A percentile compares a stretch with the other conserved stretches of the same genome.
These are phyloP conservation scores for Buteo buteo DNA, from an alignment of 2,113 vertebrate species.

Conservation along the genomic window DNA sequence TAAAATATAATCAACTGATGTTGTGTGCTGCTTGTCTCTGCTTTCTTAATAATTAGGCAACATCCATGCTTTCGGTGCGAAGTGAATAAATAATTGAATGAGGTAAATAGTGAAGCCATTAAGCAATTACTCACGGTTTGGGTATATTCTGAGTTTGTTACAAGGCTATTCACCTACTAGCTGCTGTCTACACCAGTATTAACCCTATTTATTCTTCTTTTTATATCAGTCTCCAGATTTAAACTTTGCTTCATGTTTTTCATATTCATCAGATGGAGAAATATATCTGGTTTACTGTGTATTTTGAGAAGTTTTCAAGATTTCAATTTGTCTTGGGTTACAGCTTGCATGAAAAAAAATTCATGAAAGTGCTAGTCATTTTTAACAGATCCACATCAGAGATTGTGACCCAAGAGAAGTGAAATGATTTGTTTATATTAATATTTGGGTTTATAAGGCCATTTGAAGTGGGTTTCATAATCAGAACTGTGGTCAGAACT, in stretches of 20 bases:
- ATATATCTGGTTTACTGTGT: neutral
- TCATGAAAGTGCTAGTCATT: neutral
- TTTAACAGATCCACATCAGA: neutral
- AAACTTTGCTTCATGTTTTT: neutral
- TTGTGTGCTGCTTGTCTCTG: neutral
- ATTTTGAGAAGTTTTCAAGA: neutral
- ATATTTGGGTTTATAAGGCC: neutral
- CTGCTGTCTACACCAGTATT: neutral
- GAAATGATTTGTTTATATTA: neutral
- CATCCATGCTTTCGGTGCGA: neutral
- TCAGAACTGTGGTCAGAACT: neutral
- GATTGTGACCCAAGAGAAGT: neutral
- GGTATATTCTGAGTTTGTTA: neutral
- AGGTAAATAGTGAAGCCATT: conserved; percentile 1
- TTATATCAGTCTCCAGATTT: neutral
- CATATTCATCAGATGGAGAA: neutral
- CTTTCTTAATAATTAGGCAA: conserved; percentile 20
- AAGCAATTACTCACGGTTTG: neutral
- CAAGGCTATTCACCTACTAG: neutral
- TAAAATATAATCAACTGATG: conserved; percentile 13
- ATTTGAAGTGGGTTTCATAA: neutral
- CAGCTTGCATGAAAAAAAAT: neutral
- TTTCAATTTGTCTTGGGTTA: neutral
- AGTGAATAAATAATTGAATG: conserved; percentile 22
- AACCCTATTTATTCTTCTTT: neutral